Percentiles rank a stretch among this genome's conserved stretches.
Evolutionary conservation across 2,888 invertebrate genomes (phyloP).

Genomic region (Brachyopa scutellaris): DNA sequence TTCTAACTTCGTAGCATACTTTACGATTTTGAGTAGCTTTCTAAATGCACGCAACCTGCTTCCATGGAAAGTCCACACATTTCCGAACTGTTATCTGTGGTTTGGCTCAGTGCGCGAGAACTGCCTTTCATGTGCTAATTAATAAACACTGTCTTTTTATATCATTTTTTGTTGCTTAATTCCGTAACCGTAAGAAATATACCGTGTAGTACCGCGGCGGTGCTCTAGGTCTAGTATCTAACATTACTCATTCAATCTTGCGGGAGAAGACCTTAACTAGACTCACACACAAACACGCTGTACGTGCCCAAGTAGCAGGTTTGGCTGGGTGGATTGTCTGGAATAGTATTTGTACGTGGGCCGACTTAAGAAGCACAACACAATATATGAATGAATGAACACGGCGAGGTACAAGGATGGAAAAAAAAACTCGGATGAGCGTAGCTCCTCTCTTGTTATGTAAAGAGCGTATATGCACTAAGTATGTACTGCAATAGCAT

Average conservation of each 20-base stretch:
- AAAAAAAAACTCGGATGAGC: conserved; percentile 36
- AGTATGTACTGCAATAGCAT: conserved; percentile 34
- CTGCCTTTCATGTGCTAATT: conserved; percentile 40
- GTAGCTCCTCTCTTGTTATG: conserved; percentile 65
- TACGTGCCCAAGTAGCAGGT: conserved; percentile 57
- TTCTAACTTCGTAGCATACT: conserved; percentile 40
- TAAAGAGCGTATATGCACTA: conserved; percentile 62
- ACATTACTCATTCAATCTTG: conserved; percentile 64
- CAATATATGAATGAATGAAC: conserved; percentile 69
- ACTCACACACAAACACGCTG: conserved; percentile 45
- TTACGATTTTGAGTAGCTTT: conserved; percentile 42
- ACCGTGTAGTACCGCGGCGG: conserved; percentile 39
- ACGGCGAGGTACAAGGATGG: conserved; percentile 46
- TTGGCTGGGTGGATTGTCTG: conserved; percentile 48
- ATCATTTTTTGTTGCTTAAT: conserved; percentile 41
- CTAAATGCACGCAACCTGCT: conserved; percentile 38
- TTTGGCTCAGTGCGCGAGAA: conserved; percentile 6
- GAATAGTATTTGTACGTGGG: conserved; percentile 53
- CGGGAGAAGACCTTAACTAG: conserved; percentile 52
- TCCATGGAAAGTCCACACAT: conserved; percentile 44
- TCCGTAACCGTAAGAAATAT: conserved; percentile 47
- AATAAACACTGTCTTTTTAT: conserved; percentile 27
- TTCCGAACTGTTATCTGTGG: conserved; percentile 32
- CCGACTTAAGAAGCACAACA: conserved; percentile 26
- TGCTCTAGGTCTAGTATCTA: conserved; percentile 43